phyloP scores from a whole-genome alignment of 2,113 vertebrate species.

The Urocitellus parryii region DNA sequence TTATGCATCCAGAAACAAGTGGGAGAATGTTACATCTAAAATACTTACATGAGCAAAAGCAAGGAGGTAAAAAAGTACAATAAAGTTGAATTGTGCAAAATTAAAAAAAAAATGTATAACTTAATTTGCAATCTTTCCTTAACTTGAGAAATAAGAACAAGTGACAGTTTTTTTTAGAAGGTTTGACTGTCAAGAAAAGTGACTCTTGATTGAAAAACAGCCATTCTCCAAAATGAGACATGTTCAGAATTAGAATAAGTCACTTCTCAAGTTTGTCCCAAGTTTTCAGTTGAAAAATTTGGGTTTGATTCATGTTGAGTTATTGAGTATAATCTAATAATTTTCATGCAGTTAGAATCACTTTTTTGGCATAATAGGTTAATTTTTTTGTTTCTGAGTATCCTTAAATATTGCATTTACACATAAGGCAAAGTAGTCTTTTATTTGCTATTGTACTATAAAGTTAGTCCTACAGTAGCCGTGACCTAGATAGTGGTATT shows the following conservation, averaged over 20 bases:
- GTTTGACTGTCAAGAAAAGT: neutral
- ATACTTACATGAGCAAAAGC: neutral
- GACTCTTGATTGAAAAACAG: neutral
- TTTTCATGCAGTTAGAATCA: neutral
- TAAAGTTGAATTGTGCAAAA: neutral
- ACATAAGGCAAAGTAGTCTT: neutral
- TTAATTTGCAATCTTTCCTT: neutral
- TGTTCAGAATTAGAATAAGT: neutral
- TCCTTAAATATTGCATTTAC: neutral
- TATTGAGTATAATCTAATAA: neutral
- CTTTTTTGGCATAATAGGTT: neutral
- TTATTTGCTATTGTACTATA: neutral
- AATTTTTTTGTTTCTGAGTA: neutral
- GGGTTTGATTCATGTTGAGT: neutral
- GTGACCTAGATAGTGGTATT: neutral
- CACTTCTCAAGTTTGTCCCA: neutral
- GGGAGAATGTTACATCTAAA: neutral
- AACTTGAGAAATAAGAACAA: conserved; percentile 26
- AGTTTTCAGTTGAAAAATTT: neutral
- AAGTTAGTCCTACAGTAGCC: neutral
- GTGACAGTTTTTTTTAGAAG: neutral
- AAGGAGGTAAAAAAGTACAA: neutral
- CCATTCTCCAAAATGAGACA: neutral
- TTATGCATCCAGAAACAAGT: neutral
- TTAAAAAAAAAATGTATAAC: neutral